phyloP scores from a whole-genome alignment of 2,797 vertebrate species.

The Emys orbicularis region DNA sequence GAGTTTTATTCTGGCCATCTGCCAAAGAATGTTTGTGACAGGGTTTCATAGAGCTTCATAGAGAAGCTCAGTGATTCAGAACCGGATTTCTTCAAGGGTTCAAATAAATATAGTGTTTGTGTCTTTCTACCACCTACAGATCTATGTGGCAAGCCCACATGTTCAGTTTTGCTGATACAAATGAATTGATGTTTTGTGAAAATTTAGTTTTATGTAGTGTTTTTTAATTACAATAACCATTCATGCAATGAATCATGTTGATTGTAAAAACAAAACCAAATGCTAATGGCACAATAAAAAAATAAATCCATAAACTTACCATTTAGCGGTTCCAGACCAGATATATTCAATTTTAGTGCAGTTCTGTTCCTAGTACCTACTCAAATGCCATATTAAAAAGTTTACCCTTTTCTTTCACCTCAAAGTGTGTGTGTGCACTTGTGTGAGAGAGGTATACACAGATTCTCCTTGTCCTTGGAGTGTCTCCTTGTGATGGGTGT shows the following conservation, averaged over 20 bases:
- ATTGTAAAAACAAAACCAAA: background rate
- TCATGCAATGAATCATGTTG: background rate
- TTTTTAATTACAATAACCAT: background rate
- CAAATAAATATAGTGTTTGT: background rate
- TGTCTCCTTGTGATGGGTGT: background rate
- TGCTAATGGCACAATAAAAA: background rate
- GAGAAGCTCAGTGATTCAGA: background rate
- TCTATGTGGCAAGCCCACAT: rapidly evolving
- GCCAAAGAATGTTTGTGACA: background rate
- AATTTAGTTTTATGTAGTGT: background rate
- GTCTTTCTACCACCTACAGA: background rate
- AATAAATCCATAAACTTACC: background rate
- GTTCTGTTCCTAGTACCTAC: background rate
- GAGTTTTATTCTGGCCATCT: background rate
- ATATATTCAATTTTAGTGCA: background rate
- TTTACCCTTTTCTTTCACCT: background rate
- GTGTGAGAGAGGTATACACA: background rate
- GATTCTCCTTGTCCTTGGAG: background rate
- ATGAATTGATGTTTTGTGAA: background rate
- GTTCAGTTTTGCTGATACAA: rapidly evolving
- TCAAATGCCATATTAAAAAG: background rate
- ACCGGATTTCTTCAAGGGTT: background rate
- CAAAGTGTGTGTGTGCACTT: background rate
- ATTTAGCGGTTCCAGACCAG: background rate
- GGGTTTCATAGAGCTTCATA: background rate